phyloP scores from a whole-genome alignment of 2,113 vertebrate species.

The Psophia crepitans region DNA sequence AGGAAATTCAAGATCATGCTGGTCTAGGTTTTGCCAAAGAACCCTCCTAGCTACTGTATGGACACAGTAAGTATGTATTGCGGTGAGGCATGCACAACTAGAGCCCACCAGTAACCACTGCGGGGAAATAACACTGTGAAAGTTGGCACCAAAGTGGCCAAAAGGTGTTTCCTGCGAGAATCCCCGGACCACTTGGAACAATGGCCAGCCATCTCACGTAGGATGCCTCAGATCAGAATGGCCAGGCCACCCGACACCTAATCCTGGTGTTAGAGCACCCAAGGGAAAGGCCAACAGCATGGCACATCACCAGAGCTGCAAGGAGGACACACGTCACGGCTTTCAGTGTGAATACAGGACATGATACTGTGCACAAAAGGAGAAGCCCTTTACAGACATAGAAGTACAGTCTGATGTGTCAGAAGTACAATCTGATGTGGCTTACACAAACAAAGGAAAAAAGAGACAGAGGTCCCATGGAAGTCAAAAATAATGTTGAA shows the following conservation, averaged over 20 bases:
- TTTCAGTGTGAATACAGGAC: background rate
- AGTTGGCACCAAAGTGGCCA: background rate
- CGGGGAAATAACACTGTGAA: background rate
- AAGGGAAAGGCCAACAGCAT: background rate
- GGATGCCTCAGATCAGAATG: background rate
- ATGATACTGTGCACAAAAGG: fast-evolving
- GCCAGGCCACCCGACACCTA: fast-evolving
- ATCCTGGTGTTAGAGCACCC: background rate
- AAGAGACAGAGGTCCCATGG: background rate
- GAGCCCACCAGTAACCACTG: background rate
- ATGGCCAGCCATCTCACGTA: fast-evolving
- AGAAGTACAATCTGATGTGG: background rate
- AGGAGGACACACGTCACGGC: fast-evolving
- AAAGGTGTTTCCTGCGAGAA: background rate
- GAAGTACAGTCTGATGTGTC: background rate
- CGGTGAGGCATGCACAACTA: background rate
- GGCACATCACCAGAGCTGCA: background rate
- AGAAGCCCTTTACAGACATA: background rate
- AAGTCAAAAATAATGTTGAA: background rate
- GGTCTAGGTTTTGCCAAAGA: background rate
- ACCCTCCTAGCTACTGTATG: background rate
- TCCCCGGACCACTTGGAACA: background rate
- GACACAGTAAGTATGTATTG: background rate
- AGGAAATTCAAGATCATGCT: background rate
- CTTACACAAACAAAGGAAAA: background rate